Conservation (phyloP, 2,113 vertebrate species). For the Prietella phreatophila region DNA sequence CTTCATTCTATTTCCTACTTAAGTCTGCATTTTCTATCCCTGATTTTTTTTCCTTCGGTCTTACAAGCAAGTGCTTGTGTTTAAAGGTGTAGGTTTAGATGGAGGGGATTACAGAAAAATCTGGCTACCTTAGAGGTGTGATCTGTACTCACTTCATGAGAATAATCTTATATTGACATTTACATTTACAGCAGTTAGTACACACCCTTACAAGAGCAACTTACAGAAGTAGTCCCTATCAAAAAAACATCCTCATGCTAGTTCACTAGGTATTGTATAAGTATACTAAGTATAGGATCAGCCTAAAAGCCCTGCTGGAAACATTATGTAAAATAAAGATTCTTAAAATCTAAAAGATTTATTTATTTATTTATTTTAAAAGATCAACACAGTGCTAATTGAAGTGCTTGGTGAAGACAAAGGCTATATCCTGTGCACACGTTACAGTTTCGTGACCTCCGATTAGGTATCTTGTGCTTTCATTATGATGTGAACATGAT, state of each 20-base stretch:
- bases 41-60: no score
- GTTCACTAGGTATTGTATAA: not conserved
- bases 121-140: not conserved
- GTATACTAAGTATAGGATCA: not conserved
- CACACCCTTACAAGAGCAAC: not conserved
- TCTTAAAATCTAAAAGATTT: not conserved
- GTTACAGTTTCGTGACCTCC: not conserved
- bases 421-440: not conserved
- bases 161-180: not conserved
- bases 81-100: no score
- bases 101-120: not conserved
- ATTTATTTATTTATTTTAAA: not conserved
- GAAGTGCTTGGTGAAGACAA: not conserved
- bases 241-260: not conserved
- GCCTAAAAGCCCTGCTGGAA: not conserved
- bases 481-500: not conserved
- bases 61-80: no score
- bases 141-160: not conserved
- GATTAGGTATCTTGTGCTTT: not conserved
- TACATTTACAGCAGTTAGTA: not conserved
- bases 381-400: not conserved
- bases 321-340: not conserved
- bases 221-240: not conserved
- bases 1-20: no score
- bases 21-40: not conserved